phyloP scores from a whole-genome alignment of 92 coral and sea anemone genomes.

The Blastomussa wellsi region DNA sequence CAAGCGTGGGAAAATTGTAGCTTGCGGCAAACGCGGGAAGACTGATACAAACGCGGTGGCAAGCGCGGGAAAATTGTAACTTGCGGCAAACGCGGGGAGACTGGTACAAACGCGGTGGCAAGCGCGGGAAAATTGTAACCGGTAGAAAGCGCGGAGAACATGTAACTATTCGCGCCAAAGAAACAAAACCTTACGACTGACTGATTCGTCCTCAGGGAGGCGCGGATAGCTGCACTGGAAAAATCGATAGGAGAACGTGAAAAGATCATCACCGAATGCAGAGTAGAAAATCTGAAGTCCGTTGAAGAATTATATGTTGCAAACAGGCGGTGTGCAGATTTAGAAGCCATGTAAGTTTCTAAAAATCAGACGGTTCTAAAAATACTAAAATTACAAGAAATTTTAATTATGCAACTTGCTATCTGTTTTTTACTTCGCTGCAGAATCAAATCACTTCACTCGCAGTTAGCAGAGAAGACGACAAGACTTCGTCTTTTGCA shows the following conservation, averaged over 20 bases:
- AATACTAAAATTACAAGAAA: background rate
- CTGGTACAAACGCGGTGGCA: background rate
- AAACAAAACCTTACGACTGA: too few relatives aligned
- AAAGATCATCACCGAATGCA: slow-evolving; percentile 51
- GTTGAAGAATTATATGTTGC: slow-evolving; percentile 64
- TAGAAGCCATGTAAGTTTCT: slow-evolving; percentile 57
- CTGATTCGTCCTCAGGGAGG: slow-evolving; percentile 48
- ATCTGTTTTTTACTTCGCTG: background rate
- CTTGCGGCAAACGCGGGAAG: background rate
- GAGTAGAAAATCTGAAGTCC: slow-evolving; percentile 54
- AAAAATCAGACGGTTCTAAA: background rate
- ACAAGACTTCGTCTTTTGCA: slow-evolving; percentile 43
- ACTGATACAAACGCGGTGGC: too few relatives aligned
- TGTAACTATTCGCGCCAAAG: too few relatives aligned
- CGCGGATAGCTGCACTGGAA: slow-evolving; percentile 64
- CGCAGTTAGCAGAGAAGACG: slow-evolving; percentile 65
- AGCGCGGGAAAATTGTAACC: background rate
- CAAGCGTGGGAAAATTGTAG: too few relatives aligned
- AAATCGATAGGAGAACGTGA: slow-evolving; percentile 56
- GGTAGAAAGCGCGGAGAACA: too few relatives aligned
- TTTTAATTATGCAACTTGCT: background rate
- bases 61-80: background rate
- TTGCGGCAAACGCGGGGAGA: background rate
- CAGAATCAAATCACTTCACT: slow-evolving; percentile 67
- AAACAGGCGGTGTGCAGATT: slow-evolving; percentile 57